Conservation (phyloP, 1,140 invertebrate genomes). For the Pissodes strobi region DNA sequence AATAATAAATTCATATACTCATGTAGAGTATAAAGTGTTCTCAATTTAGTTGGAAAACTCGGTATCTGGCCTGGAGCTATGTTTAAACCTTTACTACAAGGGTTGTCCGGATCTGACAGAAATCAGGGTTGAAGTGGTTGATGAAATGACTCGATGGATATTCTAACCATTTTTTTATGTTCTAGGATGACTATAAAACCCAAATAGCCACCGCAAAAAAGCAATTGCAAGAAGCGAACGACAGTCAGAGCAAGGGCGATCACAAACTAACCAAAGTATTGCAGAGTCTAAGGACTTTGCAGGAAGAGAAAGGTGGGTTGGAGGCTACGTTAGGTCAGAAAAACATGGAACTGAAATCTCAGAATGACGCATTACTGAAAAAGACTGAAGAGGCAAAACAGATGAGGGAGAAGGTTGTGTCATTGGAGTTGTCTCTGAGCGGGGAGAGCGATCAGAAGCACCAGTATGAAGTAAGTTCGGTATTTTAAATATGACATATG, state of each 20-base stretch:
- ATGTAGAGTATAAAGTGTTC: too few relatives aligned
- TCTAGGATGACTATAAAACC: slow-evolving; percentile 75
- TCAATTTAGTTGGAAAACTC: too few relatives aligned
- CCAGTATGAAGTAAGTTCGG: slow-evolving; percentile 72
- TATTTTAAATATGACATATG: too few relatives aligned
- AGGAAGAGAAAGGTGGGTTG: slow-evolving; percentile 76
- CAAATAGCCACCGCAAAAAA: slow-evolving; percentile 70
- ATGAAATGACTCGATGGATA: too few relatives aligned
- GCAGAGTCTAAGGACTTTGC: slow-evolving; percentile 65
- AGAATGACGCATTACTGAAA: slow-evolving; percentile 75
- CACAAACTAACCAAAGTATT: slow-evolving; percentile 67
- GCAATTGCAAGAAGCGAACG: slow-evolving; percentile 72
- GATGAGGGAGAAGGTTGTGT: slow-evolving; percentile 77
- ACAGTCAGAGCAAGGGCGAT: slow-evolving; percentile 71
- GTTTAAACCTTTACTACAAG: too few relatives aligned
- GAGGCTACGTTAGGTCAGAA: slow-evolving; percentile 75
- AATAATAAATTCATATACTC: too few relatives aligned
- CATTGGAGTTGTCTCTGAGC: slow-evolving; percentile 72
- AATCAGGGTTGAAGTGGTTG: too few relatives aligned
- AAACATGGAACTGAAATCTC: slow-evolving; percentile 66
- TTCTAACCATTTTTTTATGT: too few relatives aligned
- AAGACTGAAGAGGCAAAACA: slow-evolving; percentile 78
- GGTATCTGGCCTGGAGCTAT: too few relatives aligned
- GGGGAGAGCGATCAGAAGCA: slow-evolving; percentile 75
- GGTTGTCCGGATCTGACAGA: too few relatives aligned